Evolutionary conservation across 2,888 invertebrate species (phyloP).

Genomic region (Parnassius glacialis): DNA sequence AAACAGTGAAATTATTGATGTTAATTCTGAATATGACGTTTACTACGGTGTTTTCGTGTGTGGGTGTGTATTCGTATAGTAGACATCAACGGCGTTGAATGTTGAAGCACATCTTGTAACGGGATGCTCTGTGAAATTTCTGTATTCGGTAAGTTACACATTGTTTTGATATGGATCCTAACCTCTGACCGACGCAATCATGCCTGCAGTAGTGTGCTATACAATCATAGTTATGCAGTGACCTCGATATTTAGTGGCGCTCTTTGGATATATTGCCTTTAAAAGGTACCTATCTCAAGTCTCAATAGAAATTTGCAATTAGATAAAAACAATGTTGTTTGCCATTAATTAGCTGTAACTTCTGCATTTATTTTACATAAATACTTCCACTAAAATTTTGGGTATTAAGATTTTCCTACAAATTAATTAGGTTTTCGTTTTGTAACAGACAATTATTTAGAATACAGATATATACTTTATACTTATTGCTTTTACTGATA

Average conservation of each 20-base stretch:
- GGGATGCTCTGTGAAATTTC: conserved; percentile 65
- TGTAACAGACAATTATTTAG: too few species aligned
- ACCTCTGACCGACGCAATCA: conserved; percentile 40
- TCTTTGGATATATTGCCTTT: conserved; percentile 50
- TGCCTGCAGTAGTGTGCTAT: conserved; percentile 45
- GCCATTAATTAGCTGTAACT: conserved; percentile 3
- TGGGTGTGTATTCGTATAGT: conserved; percentile 61
- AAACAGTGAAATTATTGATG: conserved; percentile 68
- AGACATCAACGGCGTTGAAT: conserved; percentile 72
- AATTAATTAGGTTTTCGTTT: too few species aligned
- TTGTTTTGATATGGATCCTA: conserved; percentile 32
- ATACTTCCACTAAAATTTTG: too few species aligned
- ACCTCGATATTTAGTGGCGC: conserved; percentile 59
- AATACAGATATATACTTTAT: too few species aligned
- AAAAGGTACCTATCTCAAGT: conserved; percentile 41
- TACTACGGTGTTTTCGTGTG: conserved; percentile 67
- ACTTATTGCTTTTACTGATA: too few species aligned
- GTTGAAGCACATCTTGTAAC: conserved; percentile 77
- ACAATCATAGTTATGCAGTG: conserved; percentile 43
- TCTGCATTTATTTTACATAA: not conserved
- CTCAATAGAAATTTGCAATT: too few species aligned
- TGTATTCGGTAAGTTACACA: conserved; percentile 61
- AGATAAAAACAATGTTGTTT: not conserved
- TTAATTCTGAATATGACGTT: conserved; percentile 78
- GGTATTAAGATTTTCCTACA: too few species aligned